Evolutionary conservation across 2,797 vertebrate genomes (phyloP), one percentile per base, ranked within the genome.

Genomic region (Bradypus variegatus): DNA sequence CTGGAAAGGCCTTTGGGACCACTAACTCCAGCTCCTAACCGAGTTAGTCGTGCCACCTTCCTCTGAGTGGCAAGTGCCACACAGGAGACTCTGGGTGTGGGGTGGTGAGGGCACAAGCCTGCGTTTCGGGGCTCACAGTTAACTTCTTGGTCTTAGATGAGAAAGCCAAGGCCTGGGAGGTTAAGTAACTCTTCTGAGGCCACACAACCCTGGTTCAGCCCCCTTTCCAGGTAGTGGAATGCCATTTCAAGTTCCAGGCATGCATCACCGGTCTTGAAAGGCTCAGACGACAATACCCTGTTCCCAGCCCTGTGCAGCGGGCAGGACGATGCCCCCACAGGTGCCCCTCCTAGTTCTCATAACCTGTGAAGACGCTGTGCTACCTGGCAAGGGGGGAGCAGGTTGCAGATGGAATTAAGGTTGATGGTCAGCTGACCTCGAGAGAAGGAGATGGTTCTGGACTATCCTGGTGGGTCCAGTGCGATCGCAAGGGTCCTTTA

Each of bases 161-260:
- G 36, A 86, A 76, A 87, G 84, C 55, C n/a, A 72, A 94, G 31
- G 45, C 31, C 41, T 85, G 70, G 62, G n/a, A 87, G 38, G 81
- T 25, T 69, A 45, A 88, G 73, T 41, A 60, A 87, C 78, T 88
- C 48, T n/a, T 12, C 76, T 18, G 7, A 81, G 81, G 75, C 48
- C 85, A 85, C 69, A 70, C 7, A 36, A 81, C 27, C 41, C 80
- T 33, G 78, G 53, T 31, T 67, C 36, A 72, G 58, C 21, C 14
- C 21, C 16, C 8, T 90, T 86, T 84, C 64, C 87, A 15, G 50
- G 48, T 50, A 64, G 64, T 53, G 31, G n/a, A 79, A 84, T 85
- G 23, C 16, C 21, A 65, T 3, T 76, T 90, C 25, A 53, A 53
- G 45, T 12, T 64, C 38, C 18, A 55, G 84, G 67, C n/a, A 27